Evolutionary conservation across 2,113 vertebrate species (phyloP).

Genomic region (Microcebus murinus): DNA sequence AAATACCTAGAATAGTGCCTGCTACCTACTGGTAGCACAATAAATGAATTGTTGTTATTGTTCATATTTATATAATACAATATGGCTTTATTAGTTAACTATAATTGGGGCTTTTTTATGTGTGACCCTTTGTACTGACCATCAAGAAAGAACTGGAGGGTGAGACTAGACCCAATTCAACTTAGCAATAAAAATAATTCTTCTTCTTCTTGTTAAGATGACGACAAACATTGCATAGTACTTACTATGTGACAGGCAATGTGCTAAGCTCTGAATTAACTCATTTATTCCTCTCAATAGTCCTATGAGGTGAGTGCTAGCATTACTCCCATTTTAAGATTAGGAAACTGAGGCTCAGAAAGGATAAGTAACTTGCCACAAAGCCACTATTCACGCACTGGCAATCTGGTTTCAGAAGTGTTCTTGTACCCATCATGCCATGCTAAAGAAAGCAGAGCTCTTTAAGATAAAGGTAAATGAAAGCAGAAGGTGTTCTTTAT

Average conservation of each 20-base stretch:
- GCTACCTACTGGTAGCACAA: neutral
- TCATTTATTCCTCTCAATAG: neutral
- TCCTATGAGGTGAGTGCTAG: neutral
- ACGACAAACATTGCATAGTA: neutral
- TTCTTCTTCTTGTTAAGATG: neutral
- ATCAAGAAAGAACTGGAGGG: neutral
- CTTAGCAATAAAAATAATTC: neutral
- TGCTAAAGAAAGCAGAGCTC: neutral
- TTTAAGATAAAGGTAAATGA: neutral
- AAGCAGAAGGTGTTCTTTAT: neutral
- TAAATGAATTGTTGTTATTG: neutral
- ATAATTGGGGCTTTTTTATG: neutral
- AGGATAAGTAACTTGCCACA: neutral
- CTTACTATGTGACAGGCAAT: neutral
- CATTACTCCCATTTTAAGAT: conserved; percentile 4
- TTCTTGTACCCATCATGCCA: neutral
- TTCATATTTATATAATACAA: neutral
- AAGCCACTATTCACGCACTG: neutral
- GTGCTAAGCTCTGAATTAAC: neutral
- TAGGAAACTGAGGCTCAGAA: neutral
- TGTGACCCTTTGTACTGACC: neutral
- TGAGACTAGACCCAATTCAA: neutral
- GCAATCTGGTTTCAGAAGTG: neutral
- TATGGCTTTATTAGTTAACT: neutral
- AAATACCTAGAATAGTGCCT: neutral